Evolutionary conservation across 1,140 invertebrate genomes (phyloP), one percentile per base, ranked within the genome.

Genomic region (Zaprionus kolodkinae): DNA sequence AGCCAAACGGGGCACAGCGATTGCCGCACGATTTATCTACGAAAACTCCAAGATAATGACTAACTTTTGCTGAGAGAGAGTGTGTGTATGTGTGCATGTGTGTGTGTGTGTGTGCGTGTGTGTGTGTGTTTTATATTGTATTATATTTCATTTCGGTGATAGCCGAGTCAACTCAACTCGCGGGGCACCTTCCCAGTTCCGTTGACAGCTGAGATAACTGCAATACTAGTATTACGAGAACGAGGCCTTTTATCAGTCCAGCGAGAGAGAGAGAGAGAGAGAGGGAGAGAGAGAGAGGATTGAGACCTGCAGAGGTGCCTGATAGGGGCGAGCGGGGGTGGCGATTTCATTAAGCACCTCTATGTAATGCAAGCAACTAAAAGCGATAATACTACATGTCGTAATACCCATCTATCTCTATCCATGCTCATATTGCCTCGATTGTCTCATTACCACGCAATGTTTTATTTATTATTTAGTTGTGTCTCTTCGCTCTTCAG

Each of bases 41-140:
- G 81, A 81, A 88, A 86, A 88, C 86, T 88, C 85, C 81, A 88
- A 88, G 84, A 88, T 88, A 88, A 89, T 88, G 76, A 72, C 72
- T 78, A 80, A 71, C 82, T 75, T 66, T 79, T 72, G 54, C 55
- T 67, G 52, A 33, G 59, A 38, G 25, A 54, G 48, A n/a, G 38
- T 43, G 45, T 15, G 33, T 12, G 15, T 45, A 35, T 21, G 48
- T 38, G 56, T 40, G 56, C 35, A 33, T 13, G 15, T 45, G 40
- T 21, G 48, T 38, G 56, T 40, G 56, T 40, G 38, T 13, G 38
- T 21, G 17, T 38, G 48, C 61, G 69, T 63, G 50, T 59, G 59
- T 73, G 70, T 60, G 65, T 54, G 52, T 55, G 15, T 65, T n/a
- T 55, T 85, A 79, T 82, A 82, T 74, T 88, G 64, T 88, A 85